Percentiles rank a stretch among this genome's conserved stretches.
Evolutionary conservation across 2,113 vertebrate species (phyloP).

Genomic region (Hipposideros armiger): DNA sequence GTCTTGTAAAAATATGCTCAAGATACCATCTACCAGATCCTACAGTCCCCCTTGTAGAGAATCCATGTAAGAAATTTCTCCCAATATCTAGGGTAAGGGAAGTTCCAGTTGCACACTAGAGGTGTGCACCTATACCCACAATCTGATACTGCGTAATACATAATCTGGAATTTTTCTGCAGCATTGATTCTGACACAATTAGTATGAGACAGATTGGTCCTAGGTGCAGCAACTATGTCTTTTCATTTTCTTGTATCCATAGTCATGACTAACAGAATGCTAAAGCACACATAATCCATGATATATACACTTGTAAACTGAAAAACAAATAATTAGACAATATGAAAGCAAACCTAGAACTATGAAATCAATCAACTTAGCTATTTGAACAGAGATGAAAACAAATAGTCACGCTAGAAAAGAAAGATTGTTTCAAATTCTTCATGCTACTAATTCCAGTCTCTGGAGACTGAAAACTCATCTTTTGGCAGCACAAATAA

Average conservation of each 20-base stretch:
- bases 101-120: not conserved
- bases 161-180: not conserved
- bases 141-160: not conserved
- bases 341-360: slow-evolving; percentile 34
- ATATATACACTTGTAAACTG: not conserved
- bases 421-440: slow-evolving; percentile 62
- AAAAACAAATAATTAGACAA: slow-evolving; percentile 9
- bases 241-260: slow-evolving; percentile 8
- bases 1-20: slow-evolving; percentile 60
- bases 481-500: slow-evolving; percentile 75
- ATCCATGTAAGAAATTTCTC: not conserved
- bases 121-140: not conserved
- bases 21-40: not conserved
- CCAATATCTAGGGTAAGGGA: not conserved
- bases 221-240: not conserved
- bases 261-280: not conserved
- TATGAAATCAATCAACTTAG: slow-evolving; percentile 60
- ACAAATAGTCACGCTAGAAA: slow-evolving; percentile 58
- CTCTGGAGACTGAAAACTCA: slow-evolving; percentile 72
- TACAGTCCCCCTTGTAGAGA: not conserved
- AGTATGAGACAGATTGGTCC: not conserved
- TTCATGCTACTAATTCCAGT: slow-evolving; percentile 63
- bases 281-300: not conserved
- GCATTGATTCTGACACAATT: not conserved
- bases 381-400: slow-evolving; percentile 64